phyloP scores from a whole-genome alignment of 2,113 vertebrate species.

The Nicator chloris region DNA sequence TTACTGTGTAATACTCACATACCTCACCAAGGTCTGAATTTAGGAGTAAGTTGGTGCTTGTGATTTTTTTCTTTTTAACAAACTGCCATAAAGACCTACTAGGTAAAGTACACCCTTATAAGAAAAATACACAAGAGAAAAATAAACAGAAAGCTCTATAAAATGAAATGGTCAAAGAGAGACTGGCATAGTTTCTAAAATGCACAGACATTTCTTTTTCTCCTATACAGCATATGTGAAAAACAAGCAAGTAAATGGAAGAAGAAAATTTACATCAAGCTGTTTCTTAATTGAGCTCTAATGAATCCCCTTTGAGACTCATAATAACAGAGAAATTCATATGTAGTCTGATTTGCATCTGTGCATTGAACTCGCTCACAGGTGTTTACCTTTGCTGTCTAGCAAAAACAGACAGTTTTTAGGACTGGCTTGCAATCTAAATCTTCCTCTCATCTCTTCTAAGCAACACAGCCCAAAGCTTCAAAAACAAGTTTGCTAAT shows the following conservation, averaged over 20 bases:
- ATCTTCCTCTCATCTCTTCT: not conserved
- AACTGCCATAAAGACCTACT: not conserved
- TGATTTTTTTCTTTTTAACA: not conserved
- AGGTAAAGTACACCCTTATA: not conserved
- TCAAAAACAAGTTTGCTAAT: not conserved
- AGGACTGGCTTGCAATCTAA: not conserved
- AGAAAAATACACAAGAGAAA: not conserved
- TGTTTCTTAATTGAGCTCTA: conserved; percentile 23
- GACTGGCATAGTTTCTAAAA: not conserved
- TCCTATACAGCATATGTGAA: not conserved
- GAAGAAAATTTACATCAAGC: not conserved
- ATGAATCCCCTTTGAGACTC: conserved; percentile 15
- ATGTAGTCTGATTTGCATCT: conserved; percentile 1
- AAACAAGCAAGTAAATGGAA: not conserved
- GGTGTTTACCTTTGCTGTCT: conserved; percentile 3
- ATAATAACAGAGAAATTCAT: not conserved
- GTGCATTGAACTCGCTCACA: not conserved
- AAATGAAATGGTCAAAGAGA: not conserved
- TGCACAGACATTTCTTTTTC: not conserved
- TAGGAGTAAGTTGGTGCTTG: not conserved
- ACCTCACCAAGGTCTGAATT: not conserved
- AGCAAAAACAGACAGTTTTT: not conserved
- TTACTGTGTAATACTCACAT: not conserved
- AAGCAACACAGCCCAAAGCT: not conserved
- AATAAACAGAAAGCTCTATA: not conserved